phyloP scores from a whole-genome alignment of 2,888 invertebrate genomes.

The Pollenia griseotomentosa region DNA sequence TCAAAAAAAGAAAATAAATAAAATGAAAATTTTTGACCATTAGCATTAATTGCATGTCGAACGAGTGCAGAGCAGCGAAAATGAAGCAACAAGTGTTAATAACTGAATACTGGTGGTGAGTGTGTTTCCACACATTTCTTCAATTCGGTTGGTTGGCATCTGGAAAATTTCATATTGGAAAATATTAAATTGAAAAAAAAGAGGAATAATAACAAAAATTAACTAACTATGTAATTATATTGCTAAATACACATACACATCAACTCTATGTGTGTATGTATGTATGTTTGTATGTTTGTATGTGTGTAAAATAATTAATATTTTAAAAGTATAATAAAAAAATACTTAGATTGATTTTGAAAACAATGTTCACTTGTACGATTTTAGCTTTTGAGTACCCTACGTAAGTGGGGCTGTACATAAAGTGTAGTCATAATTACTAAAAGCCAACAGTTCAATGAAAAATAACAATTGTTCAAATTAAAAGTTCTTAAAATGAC shows the following conservation, averaged over 20 bases:
- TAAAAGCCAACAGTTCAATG: no score
- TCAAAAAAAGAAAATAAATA: slow-evolving; percentile 33
- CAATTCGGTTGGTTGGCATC: slow-evolving; percentile 18
- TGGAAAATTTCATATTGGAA: slow-evolving; percentile 41
- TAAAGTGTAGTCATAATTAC: no score
- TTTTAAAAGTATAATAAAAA: not conserved
- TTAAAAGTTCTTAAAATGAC: no score
- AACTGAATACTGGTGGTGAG: slow-evolving; percentile 16
- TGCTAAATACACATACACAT: slow-evolving; percentile 38
- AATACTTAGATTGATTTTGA: not conserved
- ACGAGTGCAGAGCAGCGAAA: slow-evolving; percentile 23
- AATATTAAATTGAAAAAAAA: slow-evolving; percentile 33
- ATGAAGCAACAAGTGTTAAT: slow-evolving; percentile 54
- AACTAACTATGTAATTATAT: slow-evolving; percentile 39
- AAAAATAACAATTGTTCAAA: no score
- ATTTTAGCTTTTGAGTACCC: not conserved
- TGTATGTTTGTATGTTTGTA: no score
- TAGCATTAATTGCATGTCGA: slow-evolving; percentile 68
- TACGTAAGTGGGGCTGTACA: not conserved
- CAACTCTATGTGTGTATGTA: not conserved
- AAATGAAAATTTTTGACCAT: slow-evolving; percentile 67
- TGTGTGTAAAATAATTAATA: slow-evolving; percentile 4
- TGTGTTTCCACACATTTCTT: slow-evolving; percentile 47
- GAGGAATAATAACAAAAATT: slow-evolving; percentile 23
- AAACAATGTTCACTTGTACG: not conserved